Conservation (phyloP, 2,113 vertebrate genomes). For the Anguilla rostrata region DNA sequence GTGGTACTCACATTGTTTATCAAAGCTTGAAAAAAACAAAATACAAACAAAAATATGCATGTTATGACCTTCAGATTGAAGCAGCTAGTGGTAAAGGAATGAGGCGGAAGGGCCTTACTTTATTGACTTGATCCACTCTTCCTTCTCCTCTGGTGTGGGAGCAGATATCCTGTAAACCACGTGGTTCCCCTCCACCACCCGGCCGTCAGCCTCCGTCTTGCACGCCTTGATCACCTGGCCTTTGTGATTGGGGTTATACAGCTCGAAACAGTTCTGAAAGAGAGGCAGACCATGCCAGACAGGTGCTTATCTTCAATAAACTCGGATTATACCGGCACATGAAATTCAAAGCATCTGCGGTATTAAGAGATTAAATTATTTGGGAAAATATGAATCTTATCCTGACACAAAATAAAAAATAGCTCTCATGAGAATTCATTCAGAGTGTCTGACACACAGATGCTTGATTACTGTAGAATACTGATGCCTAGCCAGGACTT, state of each 20-base stretch:
- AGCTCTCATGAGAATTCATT: too few relatives aligned
- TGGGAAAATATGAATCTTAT: too few relatives aligned
- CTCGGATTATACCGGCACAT: neutral
- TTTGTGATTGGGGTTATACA: conserved; percentile 94
- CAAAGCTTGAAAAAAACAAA: neutral
- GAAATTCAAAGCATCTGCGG: neutral
- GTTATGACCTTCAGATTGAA: neutral
- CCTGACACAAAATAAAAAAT: too few relatives aligned
- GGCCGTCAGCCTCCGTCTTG: conserved; percentile 93
- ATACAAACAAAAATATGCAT: neutral
- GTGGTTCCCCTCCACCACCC: conserved; percentile 97
- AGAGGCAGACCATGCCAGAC: neutral
- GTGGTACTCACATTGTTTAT: too few relatives aligned
- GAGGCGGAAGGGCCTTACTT: conserved; percentile 72
- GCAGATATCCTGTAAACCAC: conserved; percentile 97
- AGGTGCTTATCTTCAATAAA: neutral
- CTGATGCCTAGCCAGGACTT: neutral
- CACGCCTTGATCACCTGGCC: conserved; percentile 98
- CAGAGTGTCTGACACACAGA: neutral
- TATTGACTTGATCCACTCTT: conserved; percentile 99
- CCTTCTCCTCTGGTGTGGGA: conserved; percentile 92
- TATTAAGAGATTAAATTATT: too few relatives aligned
- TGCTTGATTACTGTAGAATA: neutral
- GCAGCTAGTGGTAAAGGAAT: conserved; percentile 11
- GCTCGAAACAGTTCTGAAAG: conserved; percentile 92